Evolutionary conservation across 2,888 invertebrate genomes (phyloP), one percentile per base, ranked within the genome.

Genomic region (Ectemnius cavifrons): DNA sequence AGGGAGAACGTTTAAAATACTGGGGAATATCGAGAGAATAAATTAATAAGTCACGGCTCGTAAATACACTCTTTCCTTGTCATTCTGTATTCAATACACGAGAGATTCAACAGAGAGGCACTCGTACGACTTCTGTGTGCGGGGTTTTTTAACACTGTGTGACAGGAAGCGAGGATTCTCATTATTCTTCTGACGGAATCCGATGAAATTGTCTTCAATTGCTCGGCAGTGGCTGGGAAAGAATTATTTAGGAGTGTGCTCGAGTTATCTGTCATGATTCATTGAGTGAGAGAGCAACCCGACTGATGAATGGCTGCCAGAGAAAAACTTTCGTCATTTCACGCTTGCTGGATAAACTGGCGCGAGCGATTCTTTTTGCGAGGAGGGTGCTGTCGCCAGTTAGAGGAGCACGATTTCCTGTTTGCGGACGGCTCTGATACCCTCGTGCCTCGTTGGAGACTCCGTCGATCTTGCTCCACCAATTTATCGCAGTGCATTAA

Each of bases 401-500:
- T 18, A 46, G 52, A 18, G 59, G 16, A 47, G 37, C 11, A 57
- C 64, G 49, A 61, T 67, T 59, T 75, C 74, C 72, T 71, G 68
- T 71, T 71, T 63, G 58, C 58, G 18, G 47, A 71, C 57, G 45
- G 49, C 58, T 45, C 63, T 16, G 49, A 59, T 62, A 20, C 57
- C 52, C 62, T 23, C 14, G 52, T 66, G 63, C n/a, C 11, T 68
- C 70, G 73, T 73, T 60, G 64, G 18, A 69, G 45, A 23, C 23
- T 23, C 3, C 23, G 23, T 3, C 68, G 65, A 57, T 11, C 64
- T 74, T 13, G 47, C 47, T n/a, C 65, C 63, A 4, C 23, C 60
- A 67, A 82, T 77, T 80, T 79, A 77, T 79, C 71, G 67, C 67
- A 52, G 49, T 37, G 47, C 76, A 69, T 82, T 81, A 82, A 82